Evolutionary conservation across 2,797 vertebrate genomes (phyloP).

Genomic region (Pteronotus mesoamericanus): DNA sequence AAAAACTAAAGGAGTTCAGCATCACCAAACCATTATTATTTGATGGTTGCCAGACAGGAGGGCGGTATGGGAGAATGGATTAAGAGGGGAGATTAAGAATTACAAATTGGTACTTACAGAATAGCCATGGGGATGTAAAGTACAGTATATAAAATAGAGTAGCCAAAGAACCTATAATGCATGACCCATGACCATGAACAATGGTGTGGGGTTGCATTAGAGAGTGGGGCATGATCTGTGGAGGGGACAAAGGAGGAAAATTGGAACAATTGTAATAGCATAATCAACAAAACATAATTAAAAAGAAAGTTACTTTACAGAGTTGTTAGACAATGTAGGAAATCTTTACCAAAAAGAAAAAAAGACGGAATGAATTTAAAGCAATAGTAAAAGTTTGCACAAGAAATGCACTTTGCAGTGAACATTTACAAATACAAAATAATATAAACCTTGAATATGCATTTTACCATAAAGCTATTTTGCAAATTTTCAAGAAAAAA

Average conservation of each 20-base stretch:
- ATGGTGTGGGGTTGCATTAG: too few species aligned
- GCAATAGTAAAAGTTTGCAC: background rate
- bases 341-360: background rate
- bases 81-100: background rate
- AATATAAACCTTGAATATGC: background rate
- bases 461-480: background rate
- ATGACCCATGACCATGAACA: too few species aligned
- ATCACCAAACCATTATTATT: background rate
- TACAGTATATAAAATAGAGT: too few species aligned
- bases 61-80: background rate
- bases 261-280: too few species aligned
- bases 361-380: background rate
- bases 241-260: too few species aligned
- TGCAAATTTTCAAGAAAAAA: constrained; percentile 7
- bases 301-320: background rate
- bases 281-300: too few species aligned
- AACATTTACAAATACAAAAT: background rate
- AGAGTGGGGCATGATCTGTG: too few species aligned
- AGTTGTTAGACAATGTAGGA: background rate
- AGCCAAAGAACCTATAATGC: too few species aligned
- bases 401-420: background rate
- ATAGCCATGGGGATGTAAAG: too few species aligned
- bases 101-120: too few species aligned
- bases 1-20: background rate
- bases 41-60: background rate